Conservation (phyloP, 2,113 vertebrate species). For the Murina feae region DNA sequence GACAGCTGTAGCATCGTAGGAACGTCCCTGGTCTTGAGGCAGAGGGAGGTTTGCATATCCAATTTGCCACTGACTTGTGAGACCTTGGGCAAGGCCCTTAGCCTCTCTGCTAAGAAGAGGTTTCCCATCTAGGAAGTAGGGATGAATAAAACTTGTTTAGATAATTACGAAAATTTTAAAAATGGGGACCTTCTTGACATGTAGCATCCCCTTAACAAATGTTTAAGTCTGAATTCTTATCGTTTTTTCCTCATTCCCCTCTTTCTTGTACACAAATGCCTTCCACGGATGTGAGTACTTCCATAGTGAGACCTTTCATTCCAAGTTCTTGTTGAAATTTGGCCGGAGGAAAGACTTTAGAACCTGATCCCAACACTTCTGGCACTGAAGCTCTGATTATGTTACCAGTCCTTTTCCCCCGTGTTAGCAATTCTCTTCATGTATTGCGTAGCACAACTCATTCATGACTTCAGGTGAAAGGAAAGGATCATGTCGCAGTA, state of each 20-base stretch:
- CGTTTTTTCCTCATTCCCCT: neutral
- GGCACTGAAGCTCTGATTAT: neutral
- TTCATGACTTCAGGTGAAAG: constrained; percentile 40
- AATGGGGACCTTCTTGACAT: neutral
- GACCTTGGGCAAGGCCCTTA: neutral
- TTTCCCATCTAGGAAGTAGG: neutral
- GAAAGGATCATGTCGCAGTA: constrained; percentile 50
- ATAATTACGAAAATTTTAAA: neutral
- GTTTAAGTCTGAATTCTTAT: neutral
- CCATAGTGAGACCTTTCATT: neutral
- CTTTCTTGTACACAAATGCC: neutral
- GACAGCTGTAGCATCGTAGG: neutral
- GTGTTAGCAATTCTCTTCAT: constrained; percentile 37
- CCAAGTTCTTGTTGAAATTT: constrained; percentile 6
- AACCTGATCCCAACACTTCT: neutral
- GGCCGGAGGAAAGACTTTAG: neutral
- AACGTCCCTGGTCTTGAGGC: neutral
- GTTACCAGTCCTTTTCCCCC: neutral
- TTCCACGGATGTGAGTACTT: neutral
- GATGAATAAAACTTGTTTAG: neutral
- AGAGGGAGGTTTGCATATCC: neutral
- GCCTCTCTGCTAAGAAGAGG: neutral
- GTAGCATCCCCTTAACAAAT: neutral
- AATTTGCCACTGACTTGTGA: neutral
- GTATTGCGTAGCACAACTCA: constrained; percentile 32